Evolutionary conservation across 1,140 invertebrate genomes (phyloP).

Genomic region (Mylabris phalerata): DNA sequence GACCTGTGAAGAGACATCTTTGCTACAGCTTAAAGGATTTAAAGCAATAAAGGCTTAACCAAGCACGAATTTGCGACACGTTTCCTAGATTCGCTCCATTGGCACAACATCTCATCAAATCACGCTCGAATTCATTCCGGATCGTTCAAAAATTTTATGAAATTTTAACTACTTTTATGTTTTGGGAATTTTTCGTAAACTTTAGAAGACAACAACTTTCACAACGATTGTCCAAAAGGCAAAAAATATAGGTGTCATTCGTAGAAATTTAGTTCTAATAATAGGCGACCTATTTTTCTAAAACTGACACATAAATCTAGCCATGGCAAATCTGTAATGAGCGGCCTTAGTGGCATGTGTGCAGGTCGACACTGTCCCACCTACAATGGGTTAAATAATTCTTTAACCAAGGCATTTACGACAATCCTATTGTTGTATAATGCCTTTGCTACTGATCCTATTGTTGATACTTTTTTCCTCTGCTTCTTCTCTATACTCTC

Average conservation of each 20-base stretch:
- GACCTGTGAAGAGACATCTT: background rate
- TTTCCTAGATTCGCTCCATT: background rate
- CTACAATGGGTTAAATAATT: constrained; percentile 22
- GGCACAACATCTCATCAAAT: background rate
- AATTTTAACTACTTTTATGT: no score
- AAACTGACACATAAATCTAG: constrained; percentile 16
- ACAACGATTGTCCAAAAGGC: no score
- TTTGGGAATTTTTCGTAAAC: no score
- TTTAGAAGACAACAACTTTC: no score
- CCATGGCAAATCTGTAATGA: constrained; percentile 15
- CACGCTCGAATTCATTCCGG: no score
- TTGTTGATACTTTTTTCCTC: background rate
- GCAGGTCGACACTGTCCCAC: constrained; percentile 4
- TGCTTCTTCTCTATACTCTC: constrained; percentile 2
- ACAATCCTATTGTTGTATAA: constrained; percentile 10
- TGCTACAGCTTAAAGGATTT: constrained; percentile 11
- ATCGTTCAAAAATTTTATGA: no score
- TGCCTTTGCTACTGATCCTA: constrained; percentile 15
- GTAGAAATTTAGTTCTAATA: background rate
- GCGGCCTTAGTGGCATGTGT: constrained; percentile 4
- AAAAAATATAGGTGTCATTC: background rate
- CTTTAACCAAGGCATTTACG: constrained; percentile 17
- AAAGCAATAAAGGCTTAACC: constrained; percentile 10
- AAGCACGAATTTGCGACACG: constrained; percentile 7
- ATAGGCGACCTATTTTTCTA: background rate